Conservation (phyloP, 2,113 vertebrate species). For the Coracopsis vasa region DNA sequence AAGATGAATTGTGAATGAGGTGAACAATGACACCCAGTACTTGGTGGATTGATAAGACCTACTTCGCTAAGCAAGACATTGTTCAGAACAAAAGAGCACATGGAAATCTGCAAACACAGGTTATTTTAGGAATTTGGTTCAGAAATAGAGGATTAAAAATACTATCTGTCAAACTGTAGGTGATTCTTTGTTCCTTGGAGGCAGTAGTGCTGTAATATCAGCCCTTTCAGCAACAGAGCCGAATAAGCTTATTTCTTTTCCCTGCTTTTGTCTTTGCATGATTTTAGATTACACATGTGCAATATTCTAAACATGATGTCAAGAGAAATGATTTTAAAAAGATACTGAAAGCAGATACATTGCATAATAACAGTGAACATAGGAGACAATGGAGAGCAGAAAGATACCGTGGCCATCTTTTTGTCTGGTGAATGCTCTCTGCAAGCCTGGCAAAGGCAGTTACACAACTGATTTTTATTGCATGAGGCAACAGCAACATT, state of each 20-base stretch:
- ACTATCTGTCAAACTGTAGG: slow-evolving; percentile 41
- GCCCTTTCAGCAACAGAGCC: not conserved
- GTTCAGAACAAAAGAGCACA: slow-evolving; percentile 56
- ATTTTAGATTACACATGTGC: not conserved
- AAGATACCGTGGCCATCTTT: slow-evolving; percentile 35
- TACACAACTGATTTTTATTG: slow-evolving; percentile 63
- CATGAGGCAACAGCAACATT: slow-evolving; percentile 60
- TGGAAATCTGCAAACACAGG: slow-evolving; percentile 39
- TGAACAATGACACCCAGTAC: slow-evolving; percentile 53
- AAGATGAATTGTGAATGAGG: slow-evolving; percentile 69
- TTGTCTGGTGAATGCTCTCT: not conserved
- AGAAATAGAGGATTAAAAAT: slow-evolving; percentile 55
- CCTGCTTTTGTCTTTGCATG: not conserved
- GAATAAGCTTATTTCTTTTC: slow-evolving; percentile 1
- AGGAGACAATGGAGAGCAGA: not conserved
- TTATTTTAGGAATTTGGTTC: slow-evolving; percentile 53
- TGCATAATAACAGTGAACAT: not conserved
- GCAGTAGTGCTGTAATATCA: not conserved
- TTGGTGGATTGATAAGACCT: slow-evolving; percentile 45
- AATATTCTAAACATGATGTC: not conserved
- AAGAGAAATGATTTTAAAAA: not conserved
- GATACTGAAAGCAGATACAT: not conserved
- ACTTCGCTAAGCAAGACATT: slow-evolving; percentile 57
- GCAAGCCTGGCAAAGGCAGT: slow-evolving; percentile 48
- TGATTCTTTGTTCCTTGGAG: slow-evolving; percentile 24